Evolutionary conservation across 2,888 invertebrate species (phyloP), one percentile per base, ranked within the genome.

Genomic region (Cosmorhoe ocellata): DNA sequence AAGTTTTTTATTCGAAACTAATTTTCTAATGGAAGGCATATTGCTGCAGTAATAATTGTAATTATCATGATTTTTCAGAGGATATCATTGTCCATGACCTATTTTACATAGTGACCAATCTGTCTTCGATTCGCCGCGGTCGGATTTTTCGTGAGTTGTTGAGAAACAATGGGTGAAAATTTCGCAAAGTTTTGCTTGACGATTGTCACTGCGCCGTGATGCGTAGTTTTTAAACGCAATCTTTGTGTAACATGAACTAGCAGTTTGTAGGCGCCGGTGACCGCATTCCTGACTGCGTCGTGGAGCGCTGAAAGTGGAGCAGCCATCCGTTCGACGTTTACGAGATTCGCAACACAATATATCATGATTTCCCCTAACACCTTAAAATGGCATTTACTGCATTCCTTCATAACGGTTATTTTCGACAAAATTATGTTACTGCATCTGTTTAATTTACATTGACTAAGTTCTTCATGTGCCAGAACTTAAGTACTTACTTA

Each of bases 221-320:
- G 53, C 48, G 53, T 49, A 26, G 46, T 3, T 38, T 43, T 44
- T 13, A 13, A 12, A 40, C 32, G 31, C 41, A 54, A 58, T 69
- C 71, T 70, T 59, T 73, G 71, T 72, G 61, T 57, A 61, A 63
- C 64, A 76, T 70, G 60, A 63, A 43, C 58, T 57, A 60, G 62
- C 66, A 62, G 69, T 38, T 69, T 59, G 66, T 71, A 71, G 74
- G 73, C 79, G 76, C 69, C 67, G 74, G 55, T 81, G 86, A 72
- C 88, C 86, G 87, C 88, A 89, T 89, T 89, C 84, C 77, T 79
- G 62, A 67, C 59, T 59, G 61, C 69, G 73, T 64, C 73, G 74
- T 71, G 66, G 69, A 63, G 65, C 71, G 69, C 71, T 66, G 71
- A 78, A 88, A 84, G 79, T 87, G 58, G 86, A 80, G 69, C 87